Base-by-base conservation (phyloP, 1,140 invertebrate species). In the Conus betulinus region DNA sequence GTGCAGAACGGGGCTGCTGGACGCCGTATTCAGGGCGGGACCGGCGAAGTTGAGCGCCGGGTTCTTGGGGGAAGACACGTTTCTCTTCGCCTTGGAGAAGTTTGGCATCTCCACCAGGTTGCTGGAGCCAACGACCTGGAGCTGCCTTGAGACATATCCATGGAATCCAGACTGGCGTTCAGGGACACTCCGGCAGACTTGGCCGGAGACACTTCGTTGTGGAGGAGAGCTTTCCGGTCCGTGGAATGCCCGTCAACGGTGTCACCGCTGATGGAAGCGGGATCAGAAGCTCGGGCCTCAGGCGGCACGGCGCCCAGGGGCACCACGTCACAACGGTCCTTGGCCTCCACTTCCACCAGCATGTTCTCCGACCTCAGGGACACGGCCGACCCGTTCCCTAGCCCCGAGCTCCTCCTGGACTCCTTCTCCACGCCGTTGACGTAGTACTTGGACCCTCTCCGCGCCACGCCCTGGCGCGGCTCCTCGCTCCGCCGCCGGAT, bases 371-470 rank as follows among this genome's bases (percentile, higher is more conserved):
- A 53, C 8, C 57, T n/a, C 55, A 84, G 3, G 52, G 39, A n/a
- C 55, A 84, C 82, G 4, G 67, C 84, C 27, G 85, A 87, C 23
- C 85, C 85, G 17, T 87, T 79, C 71, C 79, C 52, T 0, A 60
- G 57, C 27, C 53, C 71, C 17, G 39, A 25, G 52, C 51, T 39
- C 17, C 27, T 13, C 51, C 7, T 15, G 8, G 39, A 17, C 6
- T 71, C 39, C 67, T 27, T 78, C 51, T 55, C 85, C 3, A 57
- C 52, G 4, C 74, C 85, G 20, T 71, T 83, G 74, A 90, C 83
- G 78, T 88, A 90, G 71, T 88, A 88, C 83, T 88, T 88, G 76
- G 89, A 85, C 52, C 89, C 87, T 23, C 57, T 51, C 20, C 87
- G 81, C 13, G 60, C 74, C 20, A 86, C 76, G 4, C 87, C 89